Evolutionary conservation across 2,888 invertebrate genomes (phyloP), one percentile per base, ranked within the genome.

Genomic region (Drosophila eohydei): DNA sequence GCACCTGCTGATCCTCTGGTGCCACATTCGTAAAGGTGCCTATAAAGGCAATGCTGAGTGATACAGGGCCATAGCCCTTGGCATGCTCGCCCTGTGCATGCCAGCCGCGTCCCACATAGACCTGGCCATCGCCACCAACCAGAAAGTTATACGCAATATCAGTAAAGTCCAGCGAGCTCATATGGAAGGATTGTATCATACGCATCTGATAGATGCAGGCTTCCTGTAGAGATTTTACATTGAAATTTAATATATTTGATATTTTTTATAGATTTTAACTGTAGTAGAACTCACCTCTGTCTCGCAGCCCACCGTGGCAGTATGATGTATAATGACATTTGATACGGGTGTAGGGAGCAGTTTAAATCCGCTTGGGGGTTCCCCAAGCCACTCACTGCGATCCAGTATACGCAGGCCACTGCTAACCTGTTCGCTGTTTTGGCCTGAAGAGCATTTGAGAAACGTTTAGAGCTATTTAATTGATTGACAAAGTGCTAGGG

Each of bases 141-240:
- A 97, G 92, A 83, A 96, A 97, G 90, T 96, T 97, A 91, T 96
- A 97, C 0, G 93, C 95, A 58, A 96, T 96, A 88, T 97, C 97
- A 69, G 93, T 93, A 94, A 95, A 96, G 0, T 93, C 91, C 32
- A 92, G 91, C 21, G 94, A 94, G 77, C 95, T 95, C 62, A 96
- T 95, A 90, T 97, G 96, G 82, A 94, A 96, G 9, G 92, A 94
- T 91, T 96, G 96, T 57, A 96, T 95, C 26, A 93, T 89, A 7
- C 95, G 94, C 21, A 95, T 95, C 2, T 94, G 93, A 26, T 94
- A 93, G 5, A 94, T 78, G 55, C 83, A 83, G 30, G 71, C 65
- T 11, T 83, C 78, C 83, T 85, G 30, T 0, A 21, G 2, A 32
- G 21, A 36, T 51, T 21, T 2, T 0, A 30, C 11, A 28, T n/a